Percentiles rank a stretch among this genome's conserved stretches.
Evolutionary conservation across 2,113 vertebrate genomes (phyloP).

Genomic region (Gasterosteus aculeatus): DNA sequence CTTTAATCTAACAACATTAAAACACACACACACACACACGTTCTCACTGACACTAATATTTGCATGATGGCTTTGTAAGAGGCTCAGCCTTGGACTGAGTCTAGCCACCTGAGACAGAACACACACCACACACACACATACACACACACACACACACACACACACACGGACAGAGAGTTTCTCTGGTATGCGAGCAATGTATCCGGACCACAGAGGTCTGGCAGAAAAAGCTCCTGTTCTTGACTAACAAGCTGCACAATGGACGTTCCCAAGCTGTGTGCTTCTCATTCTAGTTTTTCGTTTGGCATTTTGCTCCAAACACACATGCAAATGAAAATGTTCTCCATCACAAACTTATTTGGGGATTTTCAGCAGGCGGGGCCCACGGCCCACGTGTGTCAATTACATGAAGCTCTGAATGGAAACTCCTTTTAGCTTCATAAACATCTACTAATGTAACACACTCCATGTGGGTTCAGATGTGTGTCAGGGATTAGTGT

Average conservation of each 20-base stretch:
- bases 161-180: conserved; percentile 13
- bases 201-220: conserved; percentile 4
- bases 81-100: conserved; percentile 46
- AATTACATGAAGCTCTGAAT: not conserved
- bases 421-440: not conserved
- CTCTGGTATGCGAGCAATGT: conserved; percentile 15
- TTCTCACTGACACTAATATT: conserved; percentile 44
- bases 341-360: not conserved
- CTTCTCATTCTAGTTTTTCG: conserved; percentile 1
- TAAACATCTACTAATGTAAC: not conserved
- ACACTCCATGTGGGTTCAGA: not conserved
- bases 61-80: conserved; percentile 49
- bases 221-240: conserved; percentile 7
- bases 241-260: not conserved
- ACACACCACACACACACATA: conserved; percentile 18
- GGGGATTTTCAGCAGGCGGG: no score
- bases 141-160: conserved; percentile 10
- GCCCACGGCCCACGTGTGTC: not conserved
- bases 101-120: conserved; percentile 49
- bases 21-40: conserved; percentile 35
- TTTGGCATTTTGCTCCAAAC: conserved; percentile 1
- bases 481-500: conserved; percentile 8
- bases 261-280: not conserved
- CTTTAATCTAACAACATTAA: conserved; percentile 54
- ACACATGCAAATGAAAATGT: not conserved